A percentile compares a stretch with the other conserved stretches of the same genome.
Evolutionary conservation across 2,797 vertebrate species (phyloP).

Genomic region (Scarus forsteni): DNA sequence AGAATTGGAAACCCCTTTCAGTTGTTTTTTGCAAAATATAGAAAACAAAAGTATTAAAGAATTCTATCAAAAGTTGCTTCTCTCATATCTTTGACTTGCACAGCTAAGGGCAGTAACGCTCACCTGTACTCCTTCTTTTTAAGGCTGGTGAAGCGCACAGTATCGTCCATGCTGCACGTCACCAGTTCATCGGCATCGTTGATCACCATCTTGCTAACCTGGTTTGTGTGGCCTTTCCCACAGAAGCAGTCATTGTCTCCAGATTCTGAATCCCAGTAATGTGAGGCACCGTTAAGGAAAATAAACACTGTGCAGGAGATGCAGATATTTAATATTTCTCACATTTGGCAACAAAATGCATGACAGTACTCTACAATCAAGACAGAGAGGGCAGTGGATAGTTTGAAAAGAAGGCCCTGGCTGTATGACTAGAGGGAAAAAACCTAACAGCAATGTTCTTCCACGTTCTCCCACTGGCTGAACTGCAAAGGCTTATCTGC

Average conservation of each 20-base stretch:
- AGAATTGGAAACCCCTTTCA: no score
- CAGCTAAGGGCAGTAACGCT: background rate
- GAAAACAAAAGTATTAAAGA: no score
- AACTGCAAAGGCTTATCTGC: no score
- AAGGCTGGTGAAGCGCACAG: constrained; percentile 89
- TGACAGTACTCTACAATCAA: background rate
- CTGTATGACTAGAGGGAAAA: no score
- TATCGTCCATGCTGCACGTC: constrained; percentile 97
- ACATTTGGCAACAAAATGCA: background rate
- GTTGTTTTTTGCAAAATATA: no score
- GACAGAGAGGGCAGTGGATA: background rate
- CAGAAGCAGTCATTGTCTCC: constrained; percentile 90
- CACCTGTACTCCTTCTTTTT: constrained; percentile 92
- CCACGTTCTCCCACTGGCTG: no score
- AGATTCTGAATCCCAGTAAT: constrained; percentile 95
- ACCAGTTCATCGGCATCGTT: constrained; percentile 87
- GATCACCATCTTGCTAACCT: constrained; percentile 89
- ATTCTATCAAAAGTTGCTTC: background rate
- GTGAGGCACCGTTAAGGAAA: constrained; percentile 88
- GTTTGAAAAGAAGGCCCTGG: no score
- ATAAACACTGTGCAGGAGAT: background rate
- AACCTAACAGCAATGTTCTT: no score
- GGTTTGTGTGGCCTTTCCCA: constrained; percentile 96
- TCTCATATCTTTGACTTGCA: background rate
- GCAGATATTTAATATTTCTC: background rate